Evolutionary conservation across 2,888 invertebrate species (phyloP).

Genomic region (Blastobasis lacticolella): DNA sequence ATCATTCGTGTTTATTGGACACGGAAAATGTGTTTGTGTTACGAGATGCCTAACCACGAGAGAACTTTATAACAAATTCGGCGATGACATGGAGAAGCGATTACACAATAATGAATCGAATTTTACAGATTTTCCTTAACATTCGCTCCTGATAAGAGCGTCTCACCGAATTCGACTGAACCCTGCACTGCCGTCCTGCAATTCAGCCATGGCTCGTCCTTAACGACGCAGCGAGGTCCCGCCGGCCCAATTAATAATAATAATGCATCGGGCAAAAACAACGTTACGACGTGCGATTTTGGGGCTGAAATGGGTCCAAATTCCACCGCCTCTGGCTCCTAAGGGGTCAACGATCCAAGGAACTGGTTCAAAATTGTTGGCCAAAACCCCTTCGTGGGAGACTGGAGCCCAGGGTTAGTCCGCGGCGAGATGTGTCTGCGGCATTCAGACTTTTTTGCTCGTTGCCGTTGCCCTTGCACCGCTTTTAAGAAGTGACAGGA

Average conservation of each 20-base stretch:
- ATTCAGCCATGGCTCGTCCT: conserved; percentile 31
- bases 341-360: conserved; percentile 40
- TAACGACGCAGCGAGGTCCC: conserved; percentile 49
- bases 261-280: conserved; percentile 57
- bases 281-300: conserved; percentile 62
- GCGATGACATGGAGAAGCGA: no score
- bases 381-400: conserved; percentile 48
- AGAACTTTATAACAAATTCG: no score
- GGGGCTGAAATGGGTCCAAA: conserved; percentile 60
- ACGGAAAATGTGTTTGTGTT: no score
- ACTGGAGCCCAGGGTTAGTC: conserved; percentile 2
- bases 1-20: no score
- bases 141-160: no score
- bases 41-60: no score
- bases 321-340: conserved; percentile 40
- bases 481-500: no score
- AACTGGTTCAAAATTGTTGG: conserved; percentile 61
- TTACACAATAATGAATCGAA: no score
- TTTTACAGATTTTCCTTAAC: no score
- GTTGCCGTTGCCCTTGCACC: no score
- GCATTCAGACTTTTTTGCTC: no score
- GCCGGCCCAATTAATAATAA: conserved; percentile 71
- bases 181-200: conserved; percentile 7
- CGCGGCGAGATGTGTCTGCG: conserved; percentile 25
- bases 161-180: conserved; percentile 22